Conservation (phyloP, 2,113 vertebrate species). For the Xenopus laevis region DNA sequence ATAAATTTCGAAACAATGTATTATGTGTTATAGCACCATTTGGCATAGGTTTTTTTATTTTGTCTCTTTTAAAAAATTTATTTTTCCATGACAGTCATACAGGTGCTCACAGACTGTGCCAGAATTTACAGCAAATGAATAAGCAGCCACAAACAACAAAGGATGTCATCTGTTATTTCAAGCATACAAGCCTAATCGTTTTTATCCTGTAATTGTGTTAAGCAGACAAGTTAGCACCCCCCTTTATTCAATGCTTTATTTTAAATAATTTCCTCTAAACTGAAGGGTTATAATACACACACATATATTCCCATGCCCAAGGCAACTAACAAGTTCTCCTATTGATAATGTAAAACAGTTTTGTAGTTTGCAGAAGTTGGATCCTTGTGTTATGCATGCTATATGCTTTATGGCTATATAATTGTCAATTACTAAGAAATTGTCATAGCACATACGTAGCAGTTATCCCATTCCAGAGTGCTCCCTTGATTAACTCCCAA, state of each 20-base stretch:
- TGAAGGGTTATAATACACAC: conserved; percentile 73
- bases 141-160: conserved; percentile 69
- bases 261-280: conserved; percentile 66
- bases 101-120: conserved; percentile 63
- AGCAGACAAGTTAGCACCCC: conserved; percentile 77
- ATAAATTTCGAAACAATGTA: no score
- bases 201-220: conserved; percentile 60
- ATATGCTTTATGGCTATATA: no score
- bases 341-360: no score
- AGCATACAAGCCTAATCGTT: conserved; percentile 59
- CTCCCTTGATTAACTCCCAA: no score
- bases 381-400: no score
- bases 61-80: conserved; percentile 52
- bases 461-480: no score
- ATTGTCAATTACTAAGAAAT: no score
- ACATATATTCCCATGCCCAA: conserved; percentile 71
- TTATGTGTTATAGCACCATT: no score
- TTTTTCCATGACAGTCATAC: conserved; percentile 56
- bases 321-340: conserved; percentile 37
- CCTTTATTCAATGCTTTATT: conserved; percentile 60
- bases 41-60: no score
- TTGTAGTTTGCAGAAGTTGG: no score
- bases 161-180: conserved; percentile 62
- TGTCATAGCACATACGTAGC: no score
- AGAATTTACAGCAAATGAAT: conserved; percentile 61